Percentiles rank a stretch among this genome's conserved stretches.
phyloP scores from a whole-genome alignment of 2,797 vertebrate genomes.

The Coccyzus lansbergi region DNA sequence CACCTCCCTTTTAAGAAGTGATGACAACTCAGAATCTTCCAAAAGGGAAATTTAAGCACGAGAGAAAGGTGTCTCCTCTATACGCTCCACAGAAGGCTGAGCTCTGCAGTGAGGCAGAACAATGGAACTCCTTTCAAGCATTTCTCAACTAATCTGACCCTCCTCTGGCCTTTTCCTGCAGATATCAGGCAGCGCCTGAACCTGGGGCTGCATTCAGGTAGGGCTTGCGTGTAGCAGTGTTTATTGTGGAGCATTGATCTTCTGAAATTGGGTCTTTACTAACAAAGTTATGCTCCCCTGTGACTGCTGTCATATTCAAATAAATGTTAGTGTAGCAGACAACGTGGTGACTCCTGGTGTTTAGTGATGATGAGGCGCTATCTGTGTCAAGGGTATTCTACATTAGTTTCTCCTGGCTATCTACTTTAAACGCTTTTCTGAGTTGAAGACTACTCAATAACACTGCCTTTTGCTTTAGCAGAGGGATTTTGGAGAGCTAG shows the following conservation, averaged over 20 bases:
- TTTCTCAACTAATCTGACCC: background rate
- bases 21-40: background rate
- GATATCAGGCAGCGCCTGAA: background rate
- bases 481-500: background rate
- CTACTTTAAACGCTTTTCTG: background rate
- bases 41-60: background rate
- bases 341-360: background rate
- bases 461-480: background rate
- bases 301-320: background rate
- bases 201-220: background rate
- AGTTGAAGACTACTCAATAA: background rate
- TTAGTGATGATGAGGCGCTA: background rate
- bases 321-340: background rate
- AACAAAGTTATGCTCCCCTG: background rate
- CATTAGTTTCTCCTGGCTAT: background rate
- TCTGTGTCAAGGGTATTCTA: background rate
- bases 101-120: background rate
- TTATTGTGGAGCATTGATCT: background rate
- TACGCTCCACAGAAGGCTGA: background rate
- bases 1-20: background rate
- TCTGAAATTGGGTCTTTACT: background rate
- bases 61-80: background rate
- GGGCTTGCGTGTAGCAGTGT: background rate
- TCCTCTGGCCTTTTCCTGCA: rapidly evolving
- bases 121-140: background rate